These are phyloP conservation scores for Arnoldichthys spilopterus DNA, from an alignment of 2,797 vertebrate genomes.

Conservation along the genomic window DNA sequence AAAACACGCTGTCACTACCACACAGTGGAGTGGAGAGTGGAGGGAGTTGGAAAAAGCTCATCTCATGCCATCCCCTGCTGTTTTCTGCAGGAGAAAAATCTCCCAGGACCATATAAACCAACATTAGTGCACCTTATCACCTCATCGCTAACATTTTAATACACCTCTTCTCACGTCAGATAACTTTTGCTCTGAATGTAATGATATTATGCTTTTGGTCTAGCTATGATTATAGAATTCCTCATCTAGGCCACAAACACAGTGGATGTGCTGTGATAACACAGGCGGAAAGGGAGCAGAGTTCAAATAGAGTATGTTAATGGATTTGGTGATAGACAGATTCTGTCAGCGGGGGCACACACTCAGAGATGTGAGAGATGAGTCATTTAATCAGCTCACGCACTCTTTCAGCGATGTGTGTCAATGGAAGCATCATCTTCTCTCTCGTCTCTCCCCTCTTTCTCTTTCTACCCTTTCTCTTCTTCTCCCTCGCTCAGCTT, in stretches of 20 bases:
- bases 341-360: conserved; percentile 13
- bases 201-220: conserved; percentile 28
- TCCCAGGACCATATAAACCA: not conserved
- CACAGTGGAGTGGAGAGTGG: not conserved
- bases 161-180: conserved; percentile 12
- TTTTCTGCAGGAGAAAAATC: conserved; percentile 15
- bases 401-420: conserved; percentile 2
- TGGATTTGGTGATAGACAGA: conserved; percentile 30
- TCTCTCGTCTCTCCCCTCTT: conserved; percentile 1
- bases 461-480: not conserved
- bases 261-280: not conserved
- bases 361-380: conserved; percentile 25
- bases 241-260: conserved; percentile 17
- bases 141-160: conserved; percentile 19
- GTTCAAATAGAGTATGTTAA: conserved; percentile 31
- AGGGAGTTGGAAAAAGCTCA: not conserved
- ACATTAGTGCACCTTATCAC: conserved; percentile 25
- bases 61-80: not conserved
- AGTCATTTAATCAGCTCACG: conserved; percentile 33
- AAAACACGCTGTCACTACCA: not conserved
- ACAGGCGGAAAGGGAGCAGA: conserved; percentile 20
- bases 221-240: conserved; percentile 34
- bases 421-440: not conserved
- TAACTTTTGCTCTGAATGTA: not conserved
- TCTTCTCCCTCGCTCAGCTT: not conserved